phyloP scores from a whole-genome alignment of 2,797 vertebrate species.

The Denticeps clupeoides region DNA sequence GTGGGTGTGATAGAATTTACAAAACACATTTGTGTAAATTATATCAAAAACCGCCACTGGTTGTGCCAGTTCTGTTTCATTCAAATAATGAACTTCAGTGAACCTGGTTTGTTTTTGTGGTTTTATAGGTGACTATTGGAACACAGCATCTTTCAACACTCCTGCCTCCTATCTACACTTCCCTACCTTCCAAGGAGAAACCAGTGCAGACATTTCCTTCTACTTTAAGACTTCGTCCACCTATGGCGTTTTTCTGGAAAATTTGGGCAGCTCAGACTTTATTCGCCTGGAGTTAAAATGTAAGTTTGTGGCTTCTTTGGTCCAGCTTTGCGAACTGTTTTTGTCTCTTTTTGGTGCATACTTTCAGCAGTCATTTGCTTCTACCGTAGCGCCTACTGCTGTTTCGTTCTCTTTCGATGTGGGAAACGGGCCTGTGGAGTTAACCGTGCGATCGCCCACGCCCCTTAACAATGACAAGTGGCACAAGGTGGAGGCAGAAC shows the following conservation, averaged over 20 bases:
- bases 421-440: constrained; percentile 77
- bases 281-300: constrained; percentile 85
- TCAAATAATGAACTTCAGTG: neutral
- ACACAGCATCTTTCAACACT: constrained; percentile 79
- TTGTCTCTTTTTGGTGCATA: neutral
- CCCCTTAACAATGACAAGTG: constrained; percentile 83
- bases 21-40: too few species aligned
- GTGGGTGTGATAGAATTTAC: too few species aligned
- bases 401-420: constrained; percentile 84
- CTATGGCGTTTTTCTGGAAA: constrained; percentile 85
- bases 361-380: neutral
- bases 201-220: constrained; percentile 87
- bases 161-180: constrained; percentile 86
- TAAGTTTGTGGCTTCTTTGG: constrained; percentile 43
- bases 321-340: neutral
- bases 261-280: constrained; percentile 73
- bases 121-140: constrained; percentile 80
- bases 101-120: neutral
- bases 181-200: constrained; percentile 77
- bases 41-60: too few species aligned
- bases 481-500: constrained; percentile 82
- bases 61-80: too few species aligned
- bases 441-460: constrained; percentile 58
- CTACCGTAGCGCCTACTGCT: constrained; percentile 59
- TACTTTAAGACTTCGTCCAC: constrained; percentile 91